A percentile compares a stretch with the other conserved stretches of the same genome.
Evolutionary conservation across 37 sponge, comb jelly and placozoan genomes (phyloP).

Genomic region (Theonella swinhoei): DNA sequence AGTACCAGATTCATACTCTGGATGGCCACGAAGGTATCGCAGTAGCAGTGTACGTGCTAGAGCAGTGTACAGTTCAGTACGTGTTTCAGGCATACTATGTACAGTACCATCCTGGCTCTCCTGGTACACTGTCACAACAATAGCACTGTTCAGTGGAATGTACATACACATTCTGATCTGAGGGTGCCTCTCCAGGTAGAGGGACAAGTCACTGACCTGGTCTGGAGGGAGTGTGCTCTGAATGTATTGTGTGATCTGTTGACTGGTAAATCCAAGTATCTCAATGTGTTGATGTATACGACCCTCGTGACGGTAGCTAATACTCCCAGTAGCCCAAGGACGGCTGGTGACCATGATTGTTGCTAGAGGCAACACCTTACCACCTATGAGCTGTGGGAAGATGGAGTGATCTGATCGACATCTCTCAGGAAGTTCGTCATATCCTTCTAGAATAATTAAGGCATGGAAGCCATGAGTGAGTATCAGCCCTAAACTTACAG

Average conservation of each 20-base stretch:
- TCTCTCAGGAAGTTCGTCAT: constrained; percentile 31
- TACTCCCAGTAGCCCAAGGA: constrained; percentile 7
- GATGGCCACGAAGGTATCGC: no score
- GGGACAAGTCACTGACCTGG: no score
- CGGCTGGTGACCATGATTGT: constrained; percentile 1
- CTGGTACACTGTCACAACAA: no score
- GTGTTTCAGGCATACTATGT: no score
- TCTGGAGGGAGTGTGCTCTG: no score
- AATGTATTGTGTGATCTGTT: constrained; percentile 7
- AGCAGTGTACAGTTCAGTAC: no score
- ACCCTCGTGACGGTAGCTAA: constrained; percentile 21
- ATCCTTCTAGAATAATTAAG: constrained; percentile 34
- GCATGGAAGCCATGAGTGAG: neutral
- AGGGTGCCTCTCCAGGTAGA: no score
- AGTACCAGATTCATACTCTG: no score
- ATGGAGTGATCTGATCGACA: neutral
- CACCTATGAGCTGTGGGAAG: neutral
- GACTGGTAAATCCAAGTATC: constrained; percentile 9
- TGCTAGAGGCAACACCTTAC: neutral
- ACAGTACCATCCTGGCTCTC: no score
- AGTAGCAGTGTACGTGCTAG: no score
- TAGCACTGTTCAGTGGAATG: no score
- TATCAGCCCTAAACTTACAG: neutral
- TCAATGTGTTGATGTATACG: constrained; percentile 39
- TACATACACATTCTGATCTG: no score